Evolutionary conservation across 2,113 vertebrate species (phyloP), one percentile per base, ranked within the genome.

Genomic region (Bambusicola thoracicus): DNA sequence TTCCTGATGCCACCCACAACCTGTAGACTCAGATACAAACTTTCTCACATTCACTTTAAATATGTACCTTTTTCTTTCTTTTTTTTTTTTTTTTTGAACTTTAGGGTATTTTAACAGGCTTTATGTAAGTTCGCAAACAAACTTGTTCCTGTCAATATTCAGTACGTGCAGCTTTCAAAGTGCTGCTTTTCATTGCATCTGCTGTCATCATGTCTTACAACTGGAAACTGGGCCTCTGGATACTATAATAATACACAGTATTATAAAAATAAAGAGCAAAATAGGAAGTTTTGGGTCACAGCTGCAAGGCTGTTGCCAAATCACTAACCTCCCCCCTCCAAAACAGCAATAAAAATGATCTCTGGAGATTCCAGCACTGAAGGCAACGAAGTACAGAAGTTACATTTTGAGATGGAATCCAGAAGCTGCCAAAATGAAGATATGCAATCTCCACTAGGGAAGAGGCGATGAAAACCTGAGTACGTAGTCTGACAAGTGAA

Each of bases 371-470:
- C 73, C 82, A 75, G 72, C 80, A 90, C 43, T 83, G 76, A 94
- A 91, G 85, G 61, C 94, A 95, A 55, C 89, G 79, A 95, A 95
- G 87, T 92, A 94, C 94, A 95, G 95, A 90, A 94, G 93, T 95
- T 93, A 86, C 56, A 90, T 91, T 95, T 96, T 84, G 83, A 96
- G 96, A 96, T 80, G 74, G 83, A 95, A 96, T 95, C 92, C 93
- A 92, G 96, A 90, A 96, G 86, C 95, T 94, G 95, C 85, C 93
- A 95, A 88, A 92, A 95, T 95, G 87, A 96, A 97, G 94, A 95
- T 95, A 96, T 90, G 94, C 76, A 95, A 81, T 46, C 95, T 95
- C 92, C 92, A 92, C 94, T 90, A 90, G 94, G 94, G 92, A 95
- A 93, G 94, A 94, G 85, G 96, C 1, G 94, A 89, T 92, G 96